Evolutionary conservation across 2,888 invertebrate genomes (phyloP).

Genomic region (Stomorhina lunata): DNA sequence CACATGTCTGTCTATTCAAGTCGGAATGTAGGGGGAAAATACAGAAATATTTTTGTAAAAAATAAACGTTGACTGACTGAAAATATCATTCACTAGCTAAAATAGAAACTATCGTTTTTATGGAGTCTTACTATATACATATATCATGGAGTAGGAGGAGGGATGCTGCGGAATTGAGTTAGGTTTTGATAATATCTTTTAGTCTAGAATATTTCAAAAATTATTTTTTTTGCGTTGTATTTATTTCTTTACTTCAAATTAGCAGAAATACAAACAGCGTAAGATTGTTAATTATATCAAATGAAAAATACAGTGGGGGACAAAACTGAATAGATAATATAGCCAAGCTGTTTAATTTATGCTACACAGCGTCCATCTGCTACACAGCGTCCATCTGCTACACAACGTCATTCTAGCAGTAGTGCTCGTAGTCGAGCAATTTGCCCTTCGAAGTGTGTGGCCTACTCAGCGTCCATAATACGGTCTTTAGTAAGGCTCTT

Average conservation of each 20-base stretch:
- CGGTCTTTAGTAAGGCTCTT: too few species aligned
- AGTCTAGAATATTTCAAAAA: slow-evolving; percentile 46
- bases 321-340: neutral
- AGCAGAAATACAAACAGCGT: neutral
- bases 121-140: neutral
- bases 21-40: slow-evolving; percentile 52
- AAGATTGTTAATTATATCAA: slow-evolving; percentile 36
- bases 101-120: neutral
- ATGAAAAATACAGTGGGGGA: slow-evolving; percentile 21
- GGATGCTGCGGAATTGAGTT: neutral
- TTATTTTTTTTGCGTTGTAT: slow-evolving; percentile 52
- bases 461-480: too few species aligned
- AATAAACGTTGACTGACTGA: too few species aligned
- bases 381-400: too few species aligned
- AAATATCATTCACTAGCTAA: neutral
- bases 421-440: too few species aligned
- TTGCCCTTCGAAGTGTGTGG: too few species aligned
- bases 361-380: too few species aligned
- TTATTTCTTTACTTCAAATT: slow-evolving; percentile 49
- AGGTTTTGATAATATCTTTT: slow-evolving; percentile 30
- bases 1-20: slow-evolving; percentile 31
- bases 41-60: slow-evolving; percentile 14
- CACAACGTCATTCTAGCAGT: too few species aligned
- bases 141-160: neutral
- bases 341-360: too few species aligned